These are phyloP conservation scores for Caprella mutica DNA, from an alignment of 2,888 invertebrate genomes.

Conservation along the genomic window DNA sequence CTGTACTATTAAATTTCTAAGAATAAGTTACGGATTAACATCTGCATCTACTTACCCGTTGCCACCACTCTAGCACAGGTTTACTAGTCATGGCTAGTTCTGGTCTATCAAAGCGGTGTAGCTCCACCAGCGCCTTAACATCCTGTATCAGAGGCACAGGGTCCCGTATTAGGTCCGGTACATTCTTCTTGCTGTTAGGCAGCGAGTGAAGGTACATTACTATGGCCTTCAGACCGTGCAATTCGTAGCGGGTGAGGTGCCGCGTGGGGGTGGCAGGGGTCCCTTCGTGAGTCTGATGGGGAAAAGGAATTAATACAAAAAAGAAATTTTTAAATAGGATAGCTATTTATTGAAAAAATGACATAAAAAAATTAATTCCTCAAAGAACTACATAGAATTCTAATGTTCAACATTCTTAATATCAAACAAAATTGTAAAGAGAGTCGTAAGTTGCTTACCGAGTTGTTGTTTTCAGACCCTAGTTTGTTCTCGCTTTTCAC, in stretches of 20 bases:
- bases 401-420: constrained; percentile 14
- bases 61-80: constrained; percentile 52
- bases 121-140: constrained; percentile 73
- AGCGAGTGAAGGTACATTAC: constrained; percentile 81
- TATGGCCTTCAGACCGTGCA: constrained; percentile 54
- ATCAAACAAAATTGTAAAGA: constrained; percentile 16
- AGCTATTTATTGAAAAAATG: too few relatives aligned
- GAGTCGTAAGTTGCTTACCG: too few relatives aligned
- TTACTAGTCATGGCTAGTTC: constrained; percentile 71
- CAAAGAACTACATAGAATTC: not conserved
- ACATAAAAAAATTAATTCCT: not conserved
- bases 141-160: constrained; percentile 81
- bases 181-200: constrained; percentile 77
- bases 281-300: too few relatives aligned
- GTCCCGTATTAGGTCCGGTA: constrained; percentile 78
- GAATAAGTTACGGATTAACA: too few relatives aligned
- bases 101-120: constrained; percentile 69
- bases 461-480: not conserved
- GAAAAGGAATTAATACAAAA: too few relatives aligned
- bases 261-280: too few relatives aligned
- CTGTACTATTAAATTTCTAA: too few relatives aligned
- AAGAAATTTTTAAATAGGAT: too few relatives aligned
- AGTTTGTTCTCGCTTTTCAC: constrained; percentile 1
- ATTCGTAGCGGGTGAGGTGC: constrained; percentile 45
- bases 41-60: constrained; percentile 18